These are phyloP conservation scores for Grapholita molesta DNA, from an alignment of 1,140 invertebrate genomes.

Conservation along the genomic window DNA sequence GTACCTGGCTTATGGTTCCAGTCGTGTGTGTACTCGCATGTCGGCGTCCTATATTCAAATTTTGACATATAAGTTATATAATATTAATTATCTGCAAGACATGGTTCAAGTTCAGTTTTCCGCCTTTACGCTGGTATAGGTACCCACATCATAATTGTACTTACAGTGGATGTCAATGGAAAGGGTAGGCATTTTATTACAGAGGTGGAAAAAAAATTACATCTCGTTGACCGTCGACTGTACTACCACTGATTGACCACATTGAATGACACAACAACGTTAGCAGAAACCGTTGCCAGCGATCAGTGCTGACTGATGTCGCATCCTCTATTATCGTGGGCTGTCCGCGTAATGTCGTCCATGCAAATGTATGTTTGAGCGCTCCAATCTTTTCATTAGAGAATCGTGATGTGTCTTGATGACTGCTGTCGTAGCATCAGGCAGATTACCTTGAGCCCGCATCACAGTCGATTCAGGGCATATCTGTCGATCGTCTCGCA, in stretches of 20 bases:
- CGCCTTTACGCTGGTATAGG: no score
- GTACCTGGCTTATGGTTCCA: no score
- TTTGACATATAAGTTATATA: no score
- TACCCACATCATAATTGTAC: no score
- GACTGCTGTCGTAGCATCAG: constrained; percentile 27
- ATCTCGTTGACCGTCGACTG: no score
- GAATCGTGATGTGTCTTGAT: constrained; percentile 33
- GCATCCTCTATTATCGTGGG: constrained; percentile 51
- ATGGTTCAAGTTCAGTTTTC: no score
- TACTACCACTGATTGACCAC: neutral
- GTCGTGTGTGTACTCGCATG: no score
- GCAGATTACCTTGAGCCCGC: constrained; percentile 40
- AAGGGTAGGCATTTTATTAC: no score
- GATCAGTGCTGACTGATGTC: constrained; percentile 49
- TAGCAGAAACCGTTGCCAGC: constrained; percentile 50
- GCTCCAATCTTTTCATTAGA: constrained; percentile 46
- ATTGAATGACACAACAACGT: neutral
- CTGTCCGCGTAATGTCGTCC: constrained; percentile 43
- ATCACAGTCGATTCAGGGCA: constrained; percentile 28
- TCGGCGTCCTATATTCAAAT: no score
- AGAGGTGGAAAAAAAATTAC: no score
- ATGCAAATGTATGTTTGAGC: constrained; percentile 50
- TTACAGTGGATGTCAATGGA: no score
- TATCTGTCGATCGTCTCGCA: constrained; percentile 35
- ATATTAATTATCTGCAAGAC: no score